These are phyloP conservation scores for Gopherus flavomarginatus DNA, from an alignment of 2,113 vertebrate species.

Conservation along the genomic window DNA sequence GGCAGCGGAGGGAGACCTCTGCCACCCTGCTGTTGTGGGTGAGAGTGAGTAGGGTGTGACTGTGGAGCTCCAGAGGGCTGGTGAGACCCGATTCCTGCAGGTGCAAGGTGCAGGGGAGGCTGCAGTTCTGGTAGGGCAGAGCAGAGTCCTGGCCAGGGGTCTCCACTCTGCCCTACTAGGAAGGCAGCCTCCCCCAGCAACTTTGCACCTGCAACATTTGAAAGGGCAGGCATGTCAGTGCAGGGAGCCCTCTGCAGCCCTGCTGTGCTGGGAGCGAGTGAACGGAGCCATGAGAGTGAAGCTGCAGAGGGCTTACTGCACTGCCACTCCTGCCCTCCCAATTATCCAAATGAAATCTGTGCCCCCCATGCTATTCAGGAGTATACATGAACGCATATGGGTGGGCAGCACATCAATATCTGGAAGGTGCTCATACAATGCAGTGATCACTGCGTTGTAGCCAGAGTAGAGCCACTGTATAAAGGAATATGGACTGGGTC, in stretches of 20 bases:
- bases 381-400: not conserved
- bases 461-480: not conserved
- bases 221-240: not conserved
- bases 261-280: too few relatives aligned
- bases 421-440: not conserved
- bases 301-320: too few relatives aligned
- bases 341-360: too few relatives aligned
- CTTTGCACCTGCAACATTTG: not conserved
- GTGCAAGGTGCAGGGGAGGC: not conserved
- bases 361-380: too few relatives aligned
- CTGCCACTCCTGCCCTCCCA: too few relatives aligned
- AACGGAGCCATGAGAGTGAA: too few relatives aligned
- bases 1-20: not conserved
- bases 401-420: not conserved
- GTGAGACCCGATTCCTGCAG: too few relatives aligned
- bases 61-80: too few relatives aligned
- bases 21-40: not conserved
- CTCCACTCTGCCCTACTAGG: not conserved
- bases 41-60: not conserved
- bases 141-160: not conserved
- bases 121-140: not conserved
- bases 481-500: not conserved
- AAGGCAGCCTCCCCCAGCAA: too few relatives aligned
- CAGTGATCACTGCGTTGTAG: not conserved
- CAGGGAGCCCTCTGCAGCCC: too few relatives aligned